Evolutionary conservation across 2,888 invertebrate species (phyloP).

Genomic region (Nemotelus nigrinus): DNA sequence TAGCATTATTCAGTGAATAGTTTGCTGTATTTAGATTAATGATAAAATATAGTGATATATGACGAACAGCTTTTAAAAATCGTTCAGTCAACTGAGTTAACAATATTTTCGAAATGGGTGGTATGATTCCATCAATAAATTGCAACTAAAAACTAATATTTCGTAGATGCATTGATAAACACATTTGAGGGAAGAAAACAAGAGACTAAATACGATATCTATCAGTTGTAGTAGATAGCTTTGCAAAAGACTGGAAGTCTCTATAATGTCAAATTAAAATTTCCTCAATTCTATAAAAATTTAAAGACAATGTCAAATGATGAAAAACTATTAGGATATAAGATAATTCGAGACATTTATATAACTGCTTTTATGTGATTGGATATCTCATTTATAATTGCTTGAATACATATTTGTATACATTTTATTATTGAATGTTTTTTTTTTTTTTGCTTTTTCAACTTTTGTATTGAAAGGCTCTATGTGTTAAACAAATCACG

Average conservation of each 20-base stretch:
- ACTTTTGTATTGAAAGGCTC: not conserved
- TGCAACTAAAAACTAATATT: constrained; percentile 9
- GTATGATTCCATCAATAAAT: not conserved
- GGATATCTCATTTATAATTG: constrained; percentile 20
- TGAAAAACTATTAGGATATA: not conserved
- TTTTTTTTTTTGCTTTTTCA: too few relatives aligned
- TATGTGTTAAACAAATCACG: not conserved
- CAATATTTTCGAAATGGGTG: not conserved
- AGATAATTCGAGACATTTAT: not conserved
- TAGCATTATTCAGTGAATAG: not conserved
- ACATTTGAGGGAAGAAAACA: too few relatives aligned
- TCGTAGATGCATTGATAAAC: not conserved
- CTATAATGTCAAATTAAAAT: too few relatives aligned
- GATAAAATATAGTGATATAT: not conserved
- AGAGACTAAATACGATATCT: too few relatives aligned
- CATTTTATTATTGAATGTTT: not conserved
- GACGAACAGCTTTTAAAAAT: constrained; percentile 1
- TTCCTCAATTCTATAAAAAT: too few relatives aligned
- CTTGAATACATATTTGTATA: constrained; percentile 28
- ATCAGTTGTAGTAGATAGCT: too few relatives aligned
- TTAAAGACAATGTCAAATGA: not conserved
- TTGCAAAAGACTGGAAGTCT: too few relatives aligned
- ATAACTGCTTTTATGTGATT: constrained; percentile 13
- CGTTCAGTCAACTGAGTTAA: constrained; percentile 38
- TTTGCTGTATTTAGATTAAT: not conserved